Evolutionary conservation across 2,888 invertebrate genomes (phyloP), one percentile per base, ranked within the genome.

Genomic region (Temnothorax rugatulus): DNA sequence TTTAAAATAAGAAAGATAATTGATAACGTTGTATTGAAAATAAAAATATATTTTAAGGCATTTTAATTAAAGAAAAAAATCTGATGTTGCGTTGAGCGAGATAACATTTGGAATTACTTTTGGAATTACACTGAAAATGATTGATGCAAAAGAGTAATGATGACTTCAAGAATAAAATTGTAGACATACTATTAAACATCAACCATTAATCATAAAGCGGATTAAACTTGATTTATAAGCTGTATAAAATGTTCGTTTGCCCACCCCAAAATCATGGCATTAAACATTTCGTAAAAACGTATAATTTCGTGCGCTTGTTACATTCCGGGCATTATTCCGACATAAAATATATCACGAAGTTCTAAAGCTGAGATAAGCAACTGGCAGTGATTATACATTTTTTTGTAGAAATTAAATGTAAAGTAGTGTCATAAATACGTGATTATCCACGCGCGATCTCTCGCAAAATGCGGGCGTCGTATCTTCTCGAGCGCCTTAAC

Each of bases 121-220:
- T 25, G 8, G 44, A 57, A 15, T 71, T 5, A 21, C 9, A 8
- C 21, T 9, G 9, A 57, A 41, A 15, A 41, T 25, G 4, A 57
- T 25, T 18, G 2, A 73, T 13, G 41, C 13, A 18, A 13, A 25
- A 44, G 9, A 29, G 11, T 52, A 50, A 15, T n/a, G 18, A 21
- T 41, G 11, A 74, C 11, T 44, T 57, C 4, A 41, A 29, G 25
- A 57, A 29, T 57, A 74, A 74, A 74, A 74, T 29, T 44, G 13
- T 74, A 54, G 7, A 18, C 9, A 3, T 61, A 61, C 9, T 21
- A n/a, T 64, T 41, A 41, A 41, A 34, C 7, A 34, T 34, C 34
- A 4, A 34, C 7, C 7, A 7, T 34, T 71, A 54, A 73, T 73
- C 41, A 21, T 52, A 57, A 64, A 41, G 0, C 13, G 9, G 13